Evolutionary conservation across 2,113 vertebrate species (phyloP).

Genomic region (Archocentrus centrarchus): DNA sequence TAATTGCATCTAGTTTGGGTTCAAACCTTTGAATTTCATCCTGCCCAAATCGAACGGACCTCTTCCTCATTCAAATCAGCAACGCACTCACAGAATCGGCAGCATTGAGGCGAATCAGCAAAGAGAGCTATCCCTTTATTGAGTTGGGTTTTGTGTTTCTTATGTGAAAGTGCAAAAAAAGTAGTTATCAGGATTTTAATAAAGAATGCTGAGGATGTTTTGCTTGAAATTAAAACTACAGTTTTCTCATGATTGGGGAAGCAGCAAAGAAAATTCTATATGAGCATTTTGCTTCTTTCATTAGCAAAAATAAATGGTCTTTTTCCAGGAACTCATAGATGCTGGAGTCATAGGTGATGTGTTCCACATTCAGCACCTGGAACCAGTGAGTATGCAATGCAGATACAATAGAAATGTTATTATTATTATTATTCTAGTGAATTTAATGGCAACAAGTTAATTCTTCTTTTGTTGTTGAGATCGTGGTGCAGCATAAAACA

Average conservation of each 20-base stretch:
- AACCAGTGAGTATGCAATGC: conserved; percentile 78
- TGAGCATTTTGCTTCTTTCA: not conserved
- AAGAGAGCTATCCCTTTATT: not conserved
- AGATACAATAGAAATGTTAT: not conserved
- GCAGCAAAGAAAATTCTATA: not conserved
- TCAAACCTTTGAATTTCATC: not conserved
- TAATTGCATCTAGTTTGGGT: not conserved
- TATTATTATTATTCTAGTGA: not conserved
- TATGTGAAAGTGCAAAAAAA: not conserved
- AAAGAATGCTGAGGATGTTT: not conserved
- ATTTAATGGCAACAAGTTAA: not conserved
- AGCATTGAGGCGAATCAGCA: not conserved
- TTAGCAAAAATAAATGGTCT: not conserved
- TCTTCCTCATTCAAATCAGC: not conserved
- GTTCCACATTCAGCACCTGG: conserved; percentile 87
- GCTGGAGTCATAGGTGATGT: conserved; percentile 82
- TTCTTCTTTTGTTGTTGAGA: not conserved
- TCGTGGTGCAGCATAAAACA: not conserved
- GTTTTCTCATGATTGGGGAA: not conserved
- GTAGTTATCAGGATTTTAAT: not conserved
- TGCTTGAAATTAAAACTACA: not conserved
- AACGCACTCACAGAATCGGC: not conserved
- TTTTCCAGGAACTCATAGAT: conserved; percentile 81
- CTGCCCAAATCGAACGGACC: not conserved
- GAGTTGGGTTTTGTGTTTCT: not conserved